These are phyloP conservation scores for Ophthalmolycus amberensis DNA, from an alignment of 2,113 vertebrate genomes.

Conservation along the genomic window DNA sequence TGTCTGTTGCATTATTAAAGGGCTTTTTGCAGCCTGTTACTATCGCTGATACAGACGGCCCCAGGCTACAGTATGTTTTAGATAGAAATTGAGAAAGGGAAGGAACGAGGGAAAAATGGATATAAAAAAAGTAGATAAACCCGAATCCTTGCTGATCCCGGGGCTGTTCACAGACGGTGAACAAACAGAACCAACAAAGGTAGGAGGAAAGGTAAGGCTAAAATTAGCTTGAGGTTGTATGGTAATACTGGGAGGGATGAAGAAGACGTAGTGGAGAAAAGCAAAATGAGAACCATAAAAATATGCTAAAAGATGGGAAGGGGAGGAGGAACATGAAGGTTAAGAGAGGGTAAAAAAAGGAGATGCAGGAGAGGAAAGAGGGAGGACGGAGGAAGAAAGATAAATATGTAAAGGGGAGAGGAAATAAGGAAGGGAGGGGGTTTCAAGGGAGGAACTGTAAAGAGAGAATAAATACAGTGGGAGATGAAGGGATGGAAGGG, in stretches of 20 bases:
- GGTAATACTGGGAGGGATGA: background rate
- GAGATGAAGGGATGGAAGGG: conserved; percentile 10
- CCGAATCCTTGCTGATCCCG: background rate
- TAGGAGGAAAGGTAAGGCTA: conserved; percentile 23
- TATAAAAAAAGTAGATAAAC: background rate
- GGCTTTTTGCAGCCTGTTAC: conserved; percentile 17
- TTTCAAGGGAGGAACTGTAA: conserved; percentile 1
- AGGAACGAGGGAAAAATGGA: background rate
- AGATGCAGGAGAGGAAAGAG: background rate
- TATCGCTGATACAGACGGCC: conserved; percentile 18
- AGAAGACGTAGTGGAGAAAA: background rate
- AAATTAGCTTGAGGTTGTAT: conserved; percentile 2
- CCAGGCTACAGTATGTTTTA: conserved; percentile 9
- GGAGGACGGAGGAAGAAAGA: background rate
- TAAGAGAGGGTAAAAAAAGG: background rate
- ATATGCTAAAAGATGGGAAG: background rate
- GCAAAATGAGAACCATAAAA: background rate
- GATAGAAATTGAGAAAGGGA: background rate
- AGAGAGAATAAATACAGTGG: conserved; percentile 9
- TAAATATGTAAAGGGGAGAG: background rate
- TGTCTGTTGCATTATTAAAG: conserved; percentile 51
- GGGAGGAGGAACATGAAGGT: background rate
- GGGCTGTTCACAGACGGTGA: background rate
- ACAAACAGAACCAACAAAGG: background rate
- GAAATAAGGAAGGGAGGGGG: background rate